These are phyloP conservation scores for Phortica okadai DNA, from an alignment of 2,888 invertebrate species.

Conservation along the genomic window DNA sequence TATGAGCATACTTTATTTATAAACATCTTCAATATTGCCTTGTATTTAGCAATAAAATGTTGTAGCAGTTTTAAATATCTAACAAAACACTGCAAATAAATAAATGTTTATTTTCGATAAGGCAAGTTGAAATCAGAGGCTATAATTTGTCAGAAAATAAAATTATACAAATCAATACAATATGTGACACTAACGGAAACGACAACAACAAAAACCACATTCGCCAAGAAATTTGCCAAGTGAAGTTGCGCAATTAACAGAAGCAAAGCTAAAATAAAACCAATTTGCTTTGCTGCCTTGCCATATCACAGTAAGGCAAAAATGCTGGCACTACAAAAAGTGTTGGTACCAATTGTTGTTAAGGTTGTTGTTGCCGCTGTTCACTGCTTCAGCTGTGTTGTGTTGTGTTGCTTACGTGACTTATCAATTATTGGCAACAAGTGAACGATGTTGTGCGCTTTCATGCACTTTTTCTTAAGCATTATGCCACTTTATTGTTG, in stretches of 20 bases:
- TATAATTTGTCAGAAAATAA: constrained; percentile 2
- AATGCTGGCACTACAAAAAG: not conserved
- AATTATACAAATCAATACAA: not conserved
- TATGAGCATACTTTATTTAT: no score
- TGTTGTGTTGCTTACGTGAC: constrained; percentile 19
- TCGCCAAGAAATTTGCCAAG: not conserved
- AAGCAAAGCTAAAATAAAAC: not conserved
- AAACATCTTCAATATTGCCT: no score
- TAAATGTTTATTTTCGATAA: not conserved
- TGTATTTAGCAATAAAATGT: no score
- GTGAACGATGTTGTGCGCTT: not conserved
- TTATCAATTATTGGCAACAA: constrained; percentile 23
- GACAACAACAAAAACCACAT: not conserved
- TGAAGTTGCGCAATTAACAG: constrained; percentile 12
- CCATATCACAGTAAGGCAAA: constrained; percentile 1
- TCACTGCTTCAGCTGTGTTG: not conserved
- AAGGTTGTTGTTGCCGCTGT: constrained; percentile 1
- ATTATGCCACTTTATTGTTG: not conserved
- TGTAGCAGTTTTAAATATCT: no score
- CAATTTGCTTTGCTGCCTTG: not conserved
- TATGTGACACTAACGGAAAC: not conserved
- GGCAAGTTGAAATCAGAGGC: not conserved
- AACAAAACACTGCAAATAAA: no score
- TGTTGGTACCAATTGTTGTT: constrained; percentile 1
- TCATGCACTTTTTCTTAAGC: not conserved